Evolutionary conservation across 2,113 vertebrate species (phyloP).

Genomic region (Atherinomorus stipes): DNA sequence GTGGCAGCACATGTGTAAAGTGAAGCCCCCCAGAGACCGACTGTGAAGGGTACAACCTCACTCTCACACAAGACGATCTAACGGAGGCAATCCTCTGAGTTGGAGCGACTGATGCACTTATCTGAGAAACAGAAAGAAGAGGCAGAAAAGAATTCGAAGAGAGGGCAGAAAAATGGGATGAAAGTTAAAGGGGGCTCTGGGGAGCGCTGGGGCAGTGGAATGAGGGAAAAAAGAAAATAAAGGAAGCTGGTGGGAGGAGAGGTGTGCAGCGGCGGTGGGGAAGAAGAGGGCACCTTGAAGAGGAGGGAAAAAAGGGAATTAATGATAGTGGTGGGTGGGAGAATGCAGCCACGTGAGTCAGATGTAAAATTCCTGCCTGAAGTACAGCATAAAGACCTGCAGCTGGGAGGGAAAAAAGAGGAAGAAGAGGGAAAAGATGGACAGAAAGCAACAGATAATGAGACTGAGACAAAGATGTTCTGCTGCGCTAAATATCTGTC

Average conservation of each 20-base stretch:
- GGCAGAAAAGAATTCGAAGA: conserved; percentile 48
- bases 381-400: background rate
- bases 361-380: background rate
- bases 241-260: too few relatives aligned
- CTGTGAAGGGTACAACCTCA: conserved; percentile 53
- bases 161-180: conserved; percentile 27
- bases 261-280: background rate
- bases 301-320: conserved; percentile 5
- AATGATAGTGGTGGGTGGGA: conserved; percentile 1
- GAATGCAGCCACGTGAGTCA: conserved; percentile 19
- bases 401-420: conserved; percentile 4
- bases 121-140: conserved; percentile 48
- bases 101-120: conserved; percentile 57
- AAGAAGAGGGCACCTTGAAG: conserved; percentile 35
- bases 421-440: conserved; percentile 23
- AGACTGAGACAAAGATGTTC: conserved; percentile 46
- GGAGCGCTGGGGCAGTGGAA: conserved; percentile 29
- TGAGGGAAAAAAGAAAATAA: background rate
- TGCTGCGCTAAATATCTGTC: conserved; percentile 59
- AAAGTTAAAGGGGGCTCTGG: conserved; percentile 54
- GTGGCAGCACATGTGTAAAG: conserved; percentile 57
- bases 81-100: conserved; percentile 35
- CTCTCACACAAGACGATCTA: conserved; percentile 54
- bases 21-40: conserved; percentile 53
- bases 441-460: conserved; percentile 14